Conservation (phyloP, 2,888 invertebrate genomes). For the Lasioglossum marginatum region DNA sequence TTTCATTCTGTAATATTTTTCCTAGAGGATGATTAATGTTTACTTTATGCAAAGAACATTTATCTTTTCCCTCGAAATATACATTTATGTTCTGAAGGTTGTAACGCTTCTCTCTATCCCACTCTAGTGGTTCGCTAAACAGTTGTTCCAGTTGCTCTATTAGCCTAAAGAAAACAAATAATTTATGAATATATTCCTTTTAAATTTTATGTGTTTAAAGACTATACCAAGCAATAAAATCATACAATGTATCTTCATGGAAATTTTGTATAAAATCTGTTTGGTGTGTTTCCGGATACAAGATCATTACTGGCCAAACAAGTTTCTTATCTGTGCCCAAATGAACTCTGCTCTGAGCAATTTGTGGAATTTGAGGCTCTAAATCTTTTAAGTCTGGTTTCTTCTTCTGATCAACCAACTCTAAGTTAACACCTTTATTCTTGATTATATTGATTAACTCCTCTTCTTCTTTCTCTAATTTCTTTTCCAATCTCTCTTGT, state of each 20-base stretch:
- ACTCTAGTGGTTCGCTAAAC: constrained; percentile 89
- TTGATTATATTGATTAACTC: constrained; percentile 84
- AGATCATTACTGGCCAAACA: constrained; percentile 94
- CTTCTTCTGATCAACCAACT: constrained; percentile 85
- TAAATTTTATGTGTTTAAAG: constrained; percentile 11
- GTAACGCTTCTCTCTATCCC: constrained; percentile 90
- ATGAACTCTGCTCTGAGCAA: constrained; percentile 88
- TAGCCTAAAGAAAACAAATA: constrained; percentile 84
- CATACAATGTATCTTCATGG: constrained; percentile 89
- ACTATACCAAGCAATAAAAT: constrained; percentile 72
- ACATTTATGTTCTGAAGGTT: constrained; percentile 87
- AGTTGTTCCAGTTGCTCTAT: constrained; percentile 88
- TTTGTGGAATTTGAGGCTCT: constrained; percentile 88
- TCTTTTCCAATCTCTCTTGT: constrained; percentile 84
- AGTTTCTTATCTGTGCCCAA: constrained; percentile 87
- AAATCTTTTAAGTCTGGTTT: constrained; percentile 85
- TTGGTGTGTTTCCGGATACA: constrained; percentile 95
- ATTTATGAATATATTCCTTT: constrained; percentile 38
- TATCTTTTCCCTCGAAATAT: constrained; percentile 90
- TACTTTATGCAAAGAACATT: constrained; percentile 87
- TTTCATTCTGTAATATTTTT: constrained; percentile 87
- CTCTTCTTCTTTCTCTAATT: constrained; percentile 84
- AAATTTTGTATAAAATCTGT: constrained; percentile 95
- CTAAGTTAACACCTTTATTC: constrained; percentile 84
- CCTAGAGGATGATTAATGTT: constrained; percentile 86